phyloP scores from a whole-genome alignment of 2,888 invertebrate species.

The Mantis religiosa region DNA sequence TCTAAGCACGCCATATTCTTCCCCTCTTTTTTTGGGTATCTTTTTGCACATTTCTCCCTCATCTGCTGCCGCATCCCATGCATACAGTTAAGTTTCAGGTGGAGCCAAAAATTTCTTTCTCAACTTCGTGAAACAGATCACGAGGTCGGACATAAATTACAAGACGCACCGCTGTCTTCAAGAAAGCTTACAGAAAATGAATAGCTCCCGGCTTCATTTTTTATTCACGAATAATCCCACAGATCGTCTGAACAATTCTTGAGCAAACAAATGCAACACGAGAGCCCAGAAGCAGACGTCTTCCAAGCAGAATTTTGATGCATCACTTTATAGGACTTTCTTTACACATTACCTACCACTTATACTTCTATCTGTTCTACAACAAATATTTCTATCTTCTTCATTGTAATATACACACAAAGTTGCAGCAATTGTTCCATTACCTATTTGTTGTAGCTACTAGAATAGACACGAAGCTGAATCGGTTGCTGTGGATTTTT shows the following conservation, averaged over 20 bases:
- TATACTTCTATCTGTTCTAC: too few species aligned
- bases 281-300: too few species aligned
- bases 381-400: too few species aligned
- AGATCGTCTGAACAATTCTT: not conserved
- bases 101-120: not conserved
- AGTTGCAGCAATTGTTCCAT: too few species aligned
- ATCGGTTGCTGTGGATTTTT: too few species aligned
- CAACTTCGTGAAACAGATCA: not conserved
- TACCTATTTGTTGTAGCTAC: too few species aligned
- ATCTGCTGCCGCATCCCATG: not conserved
- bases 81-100: not conserved
- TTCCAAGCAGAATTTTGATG: too few species aligned
- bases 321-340: too few species aligned
- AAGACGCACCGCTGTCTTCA: not conserved
- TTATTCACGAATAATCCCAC: not conserved
- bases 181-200: not conserved
- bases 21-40: not conserved
- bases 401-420: too few species aligned
- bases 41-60: not conserved
- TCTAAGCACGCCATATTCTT: not conserved
- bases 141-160: not conserved
- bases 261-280: not conserved
- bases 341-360: too few species aligned
- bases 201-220: not conserved
- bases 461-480: too few species aligned